Evolutionary conservation across 2,113 vertebrate species (phyloP), one percentile per base, ranked within the genome.

Genomic region (Empidonax traillii): DNA sequence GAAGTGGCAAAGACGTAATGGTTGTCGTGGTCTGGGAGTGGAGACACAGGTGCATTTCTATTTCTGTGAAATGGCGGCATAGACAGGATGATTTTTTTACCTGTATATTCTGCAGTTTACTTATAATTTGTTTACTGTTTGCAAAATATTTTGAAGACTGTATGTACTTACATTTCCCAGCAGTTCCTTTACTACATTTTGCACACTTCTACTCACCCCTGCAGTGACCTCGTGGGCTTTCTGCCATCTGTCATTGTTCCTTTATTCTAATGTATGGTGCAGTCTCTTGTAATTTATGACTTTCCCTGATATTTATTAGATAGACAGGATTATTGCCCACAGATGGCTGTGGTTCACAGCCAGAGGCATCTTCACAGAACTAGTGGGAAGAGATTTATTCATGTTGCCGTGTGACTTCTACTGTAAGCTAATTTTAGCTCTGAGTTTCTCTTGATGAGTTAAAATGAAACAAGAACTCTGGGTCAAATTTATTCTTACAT

Each of bases 211-310:
- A 5, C 76, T 94, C 82, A 74, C 43, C 47, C 90, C 91, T 94
- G 82, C 85, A 90, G 78, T 90, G 85, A 93, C 90, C 87, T 96
- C 87, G 49, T 77, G 85, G 94, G 82, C 75, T 95, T 96, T 77
- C 72, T 94, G 90, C 94, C 95, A 96, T 95, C 95, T 96, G 94
- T 91, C 95, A 90, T 91, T 91, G 31, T 95, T 93, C 87, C 51
- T 91, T 95, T 93, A 88, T 89, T 94, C 79, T 91, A 90, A 94
- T 71, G 56, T 96, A 76, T 18, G 33, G 66, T 87, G 81, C 49
- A 49, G 52, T 39, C 79, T 61, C 74, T 63, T 3, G 1, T 81
- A 84, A 81, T 95, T 96, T 90, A 93, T 72, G 68, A 58, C 52
- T 91, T 90, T 81, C 56, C 67, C 63, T 93, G 83, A 87, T 95